Evolutionary conservation across 2,113 vertebrate genomes (phyloP), one percentile per base, ranked within the genome.

Genomic region (Sarotherodon lohbergeri): DNA sequence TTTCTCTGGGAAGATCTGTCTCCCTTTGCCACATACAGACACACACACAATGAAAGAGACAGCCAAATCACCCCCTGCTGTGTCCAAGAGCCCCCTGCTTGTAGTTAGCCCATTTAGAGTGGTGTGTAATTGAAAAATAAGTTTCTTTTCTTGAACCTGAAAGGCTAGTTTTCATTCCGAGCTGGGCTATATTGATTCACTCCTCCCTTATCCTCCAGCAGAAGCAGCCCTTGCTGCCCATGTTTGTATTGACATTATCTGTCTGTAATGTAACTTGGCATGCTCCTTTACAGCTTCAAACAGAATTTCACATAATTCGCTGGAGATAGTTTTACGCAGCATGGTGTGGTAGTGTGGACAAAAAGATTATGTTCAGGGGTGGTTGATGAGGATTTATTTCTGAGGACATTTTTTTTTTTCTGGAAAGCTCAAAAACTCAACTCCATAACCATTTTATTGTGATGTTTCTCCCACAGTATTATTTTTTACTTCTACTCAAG

Each of bases 101-200:
- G 66, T 85, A 50, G 80, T 63, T 56, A 57, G 46, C 80, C 84
- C 80, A 87, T 90, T 91, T 89, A 88, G 48, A 86, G 29, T n/a
- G 4, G 22, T 83, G 66, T 79, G 78, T 84, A 90, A 94, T 71
- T 90, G 81, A 91, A 91, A 90, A 89, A 56, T 76, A 82, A 22
- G 79, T 88, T 91, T 90, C 34, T 79, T 24, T 90, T 86, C 57
- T 80, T 86, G 36, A 88, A 68, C 32, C 79, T 46, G 80, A 81
- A 93, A 87, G 56, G 52, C 54, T 43, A 6, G 48, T 76, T 90
- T 89, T 89, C 80, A 80, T 90, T 87, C 80, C 41, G n/a, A 46
- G 73, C 66, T 52, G 27, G 14, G 76, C 46, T 22, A 4, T 79
- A 92, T 93, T 56, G 86, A 91, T 92, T 81, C 48, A 10, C 24